phyloP scores from a whole-genome alignment of 2,888 invertebrate species.

The Incurvaria masculella region DNA sequence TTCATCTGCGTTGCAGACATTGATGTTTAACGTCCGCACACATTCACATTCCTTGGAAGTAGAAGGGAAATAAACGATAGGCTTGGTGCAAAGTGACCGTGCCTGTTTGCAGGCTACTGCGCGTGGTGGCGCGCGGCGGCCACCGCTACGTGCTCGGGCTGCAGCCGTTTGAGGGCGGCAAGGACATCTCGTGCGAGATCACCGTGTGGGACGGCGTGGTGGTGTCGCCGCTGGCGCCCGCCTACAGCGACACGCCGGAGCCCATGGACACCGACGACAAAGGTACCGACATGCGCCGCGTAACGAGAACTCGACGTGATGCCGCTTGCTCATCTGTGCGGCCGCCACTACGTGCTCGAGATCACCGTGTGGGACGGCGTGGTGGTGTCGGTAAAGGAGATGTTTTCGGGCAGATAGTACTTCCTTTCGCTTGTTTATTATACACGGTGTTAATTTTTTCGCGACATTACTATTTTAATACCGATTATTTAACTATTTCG shows the following conservation, averaged over 20 bases:
- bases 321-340: too few species aligned
- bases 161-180: slow-evolving; percentile 50
- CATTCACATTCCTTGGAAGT: too few species aligned
- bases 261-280: slow-evolving; percentile 51
- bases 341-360: slow-evolving; percentile 89
- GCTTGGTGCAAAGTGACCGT: too few species aligned
- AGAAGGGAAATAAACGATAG: too few species aligned
- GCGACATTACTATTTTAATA: too few species aligned
- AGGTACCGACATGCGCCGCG: slow-evolving; percentile 25
- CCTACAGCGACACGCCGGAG: slow-evolving; percentile 78
- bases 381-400: slow-evolving; percentile 89
- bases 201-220: slow-evolving; percentile 97
- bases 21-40: too few species aligned
- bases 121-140: slow-evolving; percentile 91
- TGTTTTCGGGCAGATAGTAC: too few species aligned
- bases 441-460: too few species aligned
- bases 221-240: slow-evolving; percentile 91
- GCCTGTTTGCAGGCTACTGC: slow-evolving; percentile 57
- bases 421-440: too few species aligned
- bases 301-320: too few species aligned
- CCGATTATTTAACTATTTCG: too few species aligned
- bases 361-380: slow-evolving; percentile 98
- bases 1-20: too few species aligned
- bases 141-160: slow-evolving; percentile 85
- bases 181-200: slow-evolving; percentile 80